Evolutionary conservation across 2,113 vertebrate genomes (phyloP), one percentile per base, ranked within the genome.

Genomic region (Melanocharis versteri): DNA sequence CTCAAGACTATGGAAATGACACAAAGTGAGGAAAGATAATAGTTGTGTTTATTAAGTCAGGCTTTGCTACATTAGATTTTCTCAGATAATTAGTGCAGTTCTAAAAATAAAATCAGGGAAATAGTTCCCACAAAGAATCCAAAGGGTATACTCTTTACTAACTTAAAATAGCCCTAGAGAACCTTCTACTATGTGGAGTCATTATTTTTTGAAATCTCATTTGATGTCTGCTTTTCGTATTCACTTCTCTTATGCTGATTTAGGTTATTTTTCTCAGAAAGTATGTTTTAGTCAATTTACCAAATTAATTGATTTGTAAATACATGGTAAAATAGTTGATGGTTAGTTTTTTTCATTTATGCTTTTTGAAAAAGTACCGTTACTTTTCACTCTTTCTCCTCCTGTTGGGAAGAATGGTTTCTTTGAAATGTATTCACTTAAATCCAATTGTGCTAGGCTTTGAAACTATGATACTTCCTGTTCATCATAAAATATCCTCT

Each of bases 61-160:
- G 45, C 50, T 87, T 88, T 75, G 31, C 56, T 93, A 71, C 31
- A 80, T 57, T 89, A 66, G 26, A 92, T 87, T 81, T 81, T 83
- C 66, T 65, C 42, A 87, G 48, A 28, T 83, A 97, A 94, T 96
- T 92, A 88, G 47, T 33, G 45, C 16, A 77, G 17, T 40, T 95
- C 64, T 82, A 69, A 21, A 94, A 89, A 86, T 86, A 68, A 65
- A 30, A 53, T 37, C 6, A 92, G 22, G 26, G 8, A 90, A 95
- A 64, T 48, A 27, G 10, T 39, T 92, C 56, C 27, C 33, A 75
- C 13, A 44, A 71, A 86, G 16, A 45, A 90, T 79, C 42, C 18
- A 82, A 88, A 70, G 23, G 10, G 18, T 39, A 53, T 50, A 21
- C 3, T 68, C 30, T 15, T 9, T 51, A 8, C 11, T 84, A 42